A percentile compares a stretch with the other conserved stretches of the same genome.
Conservation (phyloP, 2,888 invertebrate genomes). For the Drosophila picticornis region DNA sequence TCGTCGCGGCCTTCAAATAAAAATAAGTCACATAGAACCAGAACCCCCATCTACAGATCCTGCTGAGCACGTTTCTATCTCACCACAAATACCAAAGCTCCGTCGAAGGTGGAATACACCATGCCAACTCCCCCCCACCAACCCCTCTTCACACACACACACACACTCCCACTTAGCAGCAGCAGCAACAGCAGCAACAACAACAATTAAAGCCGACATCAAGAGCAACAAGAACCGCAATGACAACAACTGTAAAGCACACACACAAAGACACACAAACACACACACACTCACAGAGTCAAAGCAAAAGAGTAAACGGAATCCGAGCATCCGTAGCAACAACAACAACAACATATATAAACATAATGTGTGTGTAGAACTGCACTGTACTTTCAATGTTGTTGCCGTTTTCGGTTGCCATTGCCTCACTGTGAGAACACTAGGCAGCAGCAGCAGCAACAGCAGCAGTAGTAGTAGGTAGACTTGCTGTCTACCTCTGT, state of each 20-base stretch:
- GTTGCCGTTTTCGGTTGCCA: slow-evolving; percentile 62
- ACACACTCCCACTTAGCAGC: slow-evolving; percentile 65
- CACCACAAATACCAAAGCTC: slow-evolving; percentile 61
- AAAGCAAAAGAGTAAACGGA: slow-evolving; percentile 69
- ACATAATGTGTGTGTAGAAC: slow-evolving; percentile 68
- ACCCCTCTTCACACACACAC: slow-evolving; percentile 33
- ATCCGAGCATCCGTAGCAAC: slow-evolving; percentile 66
- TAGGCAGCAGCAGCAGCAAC: slow-evolving; percentile 35
- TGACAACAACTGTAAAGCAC: slow-evolving; percentile 75
- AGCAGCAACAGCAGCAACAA: slow-evolving; percentile 50
- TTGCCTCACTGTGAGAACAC: slow-evolving; percentile 66
- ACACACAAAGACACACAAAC: slow-evolving; percentile 30
- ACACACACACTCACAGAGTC: slow-evolving; percentile 39
- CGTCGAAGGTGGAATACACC: slow-evolving; percentile 43
- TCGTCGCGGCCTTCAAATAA: slow-evolving; percentile 61
- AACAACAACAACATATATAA: slow-evolving; percentile 49
- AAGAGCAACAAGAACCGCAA: slow-evolving; percentile 76
- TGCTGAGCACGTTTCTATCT: slow-evolving; percentile 52
- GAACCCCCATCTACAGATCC: slow-evolving; percentile 47
- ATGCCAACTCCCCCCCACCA: slow-evolving; percentile 11
- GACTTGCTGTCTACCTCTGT: slow-evolving; percentile 74
- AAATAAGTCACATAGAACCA: slow-evolving; percentile 41
- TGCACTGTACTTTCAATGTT: slow-evolving; percentile 73
- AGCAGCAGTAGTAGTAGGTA: slow-evolving; percentile 61
- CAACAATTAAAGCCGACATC: slow-evolving; percentile 57